phyloP scores from a whole-genome alignment of 2,888 invertebrate species.

The Ornithoptera priamus region DNA sequence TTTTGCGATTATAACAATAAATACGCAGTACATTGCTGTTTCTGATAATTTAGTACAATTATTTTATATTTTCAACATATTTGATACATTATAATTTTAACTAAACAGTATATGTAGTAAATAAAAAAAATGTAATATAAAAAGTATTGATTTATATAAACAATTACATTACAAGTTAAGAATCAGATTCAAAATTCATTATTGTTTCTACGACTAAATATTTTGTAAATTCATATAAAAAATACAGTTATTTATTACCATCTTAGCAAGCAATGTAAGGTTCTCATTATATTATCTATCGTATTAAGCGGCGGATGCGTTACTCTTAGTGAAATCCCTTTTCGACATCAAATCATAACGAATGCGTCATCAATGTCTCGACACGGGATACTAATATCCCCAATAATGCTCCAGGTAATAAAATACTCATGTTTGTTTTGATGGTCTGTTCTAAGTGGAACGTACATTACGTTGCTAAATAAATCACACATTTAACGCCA shows the following conservation, averaged over 20 bases:
- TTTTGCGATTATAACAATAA: conserved; percentile 13
- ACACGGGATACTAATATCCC: conserved; percentile 46
- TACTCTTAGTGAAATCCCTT: conserved; percentile 35
- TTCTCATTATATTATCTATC: not conserved
- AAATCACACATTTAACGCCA: conserved; percentile 3
- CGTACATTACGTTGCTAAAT: conserved; percentile 1
- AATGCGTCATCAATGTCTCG: conserved; percentile 50
- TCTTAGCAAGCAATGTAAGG: conserved; percentile 1
- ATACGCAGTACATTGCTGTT: conserved; percentile 19
- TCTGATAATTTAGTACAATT: not conserved
- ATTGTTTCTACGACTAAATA: no score
- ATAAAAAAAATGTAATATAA: not conserved
- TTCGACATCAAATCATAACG: conserved; percentile 45
- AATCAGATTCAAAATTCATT: no score
- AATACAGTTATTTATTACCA: not conserved
- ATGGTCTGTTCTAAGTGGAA: conserved; percentile 7
- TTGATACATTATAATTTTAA: not conserved
- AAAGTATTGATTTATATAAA: not conserved
- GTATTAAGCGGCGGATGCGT: conserved; percentile 34
- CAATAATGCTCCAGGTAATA: conserved; percentile 37
- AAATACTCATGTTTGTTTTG: conserved; percentile 33
- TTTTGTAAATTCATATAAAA: no score
- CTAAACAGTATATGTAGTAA: not conserved
- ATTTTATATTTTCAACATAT: not conserved
- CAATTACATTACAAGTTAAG: not conserved